Evolutionary conservation across 2,888 invertebrate species (phyloP), one percentile per base, ranked within the genome.

Genomic region (Zygothrica quintamaculata): DNA sequence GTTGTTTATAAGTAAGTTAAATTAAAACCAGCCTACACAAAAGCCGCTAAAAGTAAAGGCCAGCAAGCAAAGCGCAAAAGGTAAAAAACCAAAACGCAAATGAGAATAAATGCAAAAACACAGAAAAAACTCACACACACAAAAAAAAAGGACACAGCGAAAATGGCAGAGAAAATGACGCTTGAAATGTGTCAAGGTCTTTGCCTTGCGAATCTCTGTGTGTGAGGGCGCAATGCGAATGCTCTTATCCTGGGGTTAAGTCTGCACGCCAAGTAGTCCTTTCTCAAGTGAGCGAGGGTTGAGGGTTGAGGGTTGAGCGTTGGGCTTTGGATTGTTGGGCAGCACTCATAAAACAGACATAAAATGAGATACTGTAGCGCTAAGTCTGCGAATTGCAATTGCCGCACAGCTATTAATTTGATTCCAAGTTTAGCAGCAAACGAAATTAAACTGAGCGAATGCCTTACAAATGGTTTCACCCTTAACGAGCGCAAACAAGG

Each of bases 161-260:
- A 42, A 67, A 67, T 18, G 52, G 31, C 13, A 29, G 46, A 25
- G 40, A 48, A 73, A 50, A 34, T 58, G 3, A 47, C 34, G 76
- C 50, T 65, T 53, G 36, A 80, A 79, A 82, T 80, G 74, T 80
- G 79, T 80, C 79, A 80, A 80, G 79, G 79, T 80, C 70, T 36
- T 57, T 74, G 56, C 44, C 33, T 29, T 64, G 56, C 74, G 59
- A 65, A 78, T 84, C 84, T 84, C 60, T 77, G 71, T 81, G 50
- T 62, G 47, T 37, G 57, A 56, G 53, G 29, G 48, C 42, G 56
- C 42, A 37, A 18, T 3, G 50, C 44, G 36, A 52, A 25, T 40
- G 34, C 77, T 50, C 62, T 79, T 72, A 84, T 84, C 84, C 84
- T 56, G 64, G 65, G 55, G 72, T 60, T 72, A 82, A 76, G 72